Evolutionary conservation across 2,888 invertebrate genomes (phyloP).

Genomic region (Drosophila vallismaia): DNA sequence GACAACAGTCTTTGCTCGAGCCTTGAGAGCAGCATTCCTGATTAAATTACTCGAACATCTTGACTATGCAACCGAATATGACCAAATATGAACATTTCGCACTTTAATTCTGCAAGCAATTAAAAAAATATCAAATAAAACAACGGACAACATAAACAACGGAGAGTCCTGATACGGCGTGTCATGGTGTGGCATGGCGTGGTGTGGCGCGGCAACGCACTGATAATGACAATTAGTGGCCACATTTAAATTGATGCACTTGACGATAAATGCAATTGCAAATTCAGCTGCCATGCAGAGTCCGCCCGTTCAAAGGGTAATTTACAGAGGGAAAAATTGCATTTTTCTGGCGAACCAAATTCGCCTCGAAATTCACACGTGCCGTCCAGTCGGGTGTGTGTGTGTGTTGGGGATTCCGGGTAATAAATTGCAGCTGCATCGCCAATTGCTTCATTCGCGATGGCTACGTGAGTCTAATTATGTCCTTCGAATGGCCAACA

Average conservation of each 20-base stretch:
- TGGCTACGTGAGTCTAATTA: slow-evolving; percentile 59
- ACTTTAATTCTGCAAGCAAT: slow-evolving; percentile 37
- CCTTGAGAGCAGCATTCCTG: slow-evolving; percentile 6
- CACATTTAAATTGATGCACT: slow-evolving; percentile 80
- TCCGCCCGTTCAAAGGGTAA: slow-evolving; percentile 59
- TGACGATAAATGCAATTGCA: slow-evolving; percentile 76
- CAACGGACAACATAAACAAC: slow-evolving; percentile 27
- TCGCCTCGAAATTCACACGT: slow-evolving; percentile 77
- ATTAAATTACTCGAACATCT: slow-evolving; percentile 29
- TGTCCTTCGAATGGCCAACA: slow-evolving; percentile 25
- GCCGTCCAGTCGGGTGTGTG: slow-evolving; percentile 29
- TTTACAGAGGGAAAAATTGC: slow-evolving; percentile 72
- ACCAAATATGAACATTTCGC: slow-evolving; percentile 11
- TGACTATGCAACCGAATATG: background rate
- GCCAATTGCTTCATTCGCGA: slow-evolving; percentile 56
- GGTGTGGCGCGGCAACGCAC: slow-evolving; percentile 42
- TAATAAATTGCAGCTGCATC: slow-evolving; percentile 62
- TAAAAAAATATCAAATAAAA: slow-evolving; percentile 21
- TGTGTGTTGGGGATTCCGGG: slow-evolving; percentile 27
- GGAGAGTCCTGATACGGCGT: background rate
- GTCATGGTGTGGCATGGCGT: too few relatives aligned
- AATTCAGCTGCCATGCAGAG: slow-evolving; percentile 51
- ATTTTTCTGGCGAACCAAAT: slow-evolving; percentile 73
- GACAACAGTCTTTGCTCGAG: slow-evolving; percentile 28
- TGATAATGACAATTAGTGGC: slow-evolving; percentile 80